Base-by-base conservation (phyloP, 2,888 invertebrate genomes). In the Microchrysa polita region DNA sequence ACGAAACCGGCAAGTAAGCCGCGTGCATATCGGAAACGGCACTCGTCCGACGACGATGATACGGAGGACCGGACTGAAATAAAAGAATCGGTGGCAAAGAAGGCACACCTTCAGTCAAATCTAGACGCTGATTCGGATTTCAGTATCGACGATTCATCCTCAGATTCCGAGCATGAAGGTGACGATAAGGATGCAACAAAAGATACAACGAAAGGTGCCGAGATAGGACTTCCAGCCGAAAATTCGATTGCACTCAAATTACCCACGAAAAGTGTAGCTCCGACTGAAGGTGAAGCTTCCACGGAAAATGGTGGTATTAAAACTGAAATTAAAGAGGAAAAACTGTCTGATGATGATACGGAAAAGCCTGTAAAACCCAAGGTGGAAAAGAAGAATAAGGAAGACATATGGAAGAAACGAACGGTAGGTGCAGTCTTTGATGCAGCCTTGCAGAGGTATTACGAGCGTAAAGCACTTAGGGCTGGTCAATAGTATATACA, bases 361-460 rank as follows among this genome's bases (percentile, higher is more conserved):
- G 34, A 60, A 14, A 1, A 27, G 27, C 14, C 2, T 7, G 14
- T 14, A n/a, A 60, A 60, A 27, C 34, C 60, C 14, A 16, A 27
- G 14, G 5, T 9, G 16, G 44, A 63, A 10, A 91, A 91, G 86
- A 85, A 88, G 75, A 89, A 91, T 81, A 91, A 91, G 85, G 84
- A 88, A 71, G 89, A 91, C 80, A 91, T 95, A 79, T 95, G 94
- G 93, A 90, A 91, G 80, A 95, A 95, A 81, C 87, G 95, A 78
- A 95, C 95, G 34, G 90, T 95, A 16, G 95, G 93, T 7, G 88
- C 88, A 67, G 88, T 90, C 1, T 93, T 92, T 83, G 91, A 92
- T 74, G 91, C 89, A 74, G 94, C 95, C 16, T 82, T 93, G 40
- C 88, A 90, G 79, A 88, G 92, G 79, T 94, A 93, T 84, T 92